Conservation (phyloP, 2,113 vertebrate species). For the Engystomops pustulosus region DNA sequence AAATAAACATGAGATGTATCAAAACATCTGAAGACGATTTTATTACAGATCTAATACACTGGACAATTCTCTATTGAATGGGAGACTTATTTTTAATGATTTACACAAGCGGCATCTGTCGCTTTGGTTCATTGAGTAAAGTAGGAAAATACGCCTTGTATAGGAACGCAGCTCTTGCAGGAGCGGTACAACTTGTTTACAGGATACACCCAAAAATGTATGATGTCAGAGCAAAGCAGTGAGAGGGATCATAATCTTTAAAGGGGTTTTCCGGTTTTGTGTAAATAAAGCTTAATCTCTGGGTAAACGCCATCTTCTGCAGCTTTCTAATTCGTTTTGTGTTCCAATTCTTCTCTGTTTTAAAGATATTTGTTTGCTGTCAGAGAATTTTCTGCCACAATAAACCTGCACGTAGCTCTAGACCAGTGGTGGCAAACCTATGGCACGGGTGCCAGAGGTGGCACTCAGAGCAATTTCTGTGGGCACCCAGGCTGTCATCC, state of each 20-base stretch:
- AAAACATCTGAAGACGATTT: conserved; percentile 31
- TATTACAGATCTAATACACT: conserved; percentile 7
- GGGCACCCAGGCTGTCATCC: no score
- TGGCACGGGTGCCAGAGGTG: no score
- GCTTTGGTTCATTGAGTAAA: conserved; percentile 4
- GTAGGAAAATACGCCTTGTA: conserved; percentile 26
- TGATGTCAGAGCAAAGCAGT: neutral
- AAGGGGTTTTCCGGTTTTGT: neutral
- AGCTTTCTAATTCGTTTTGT: no score
- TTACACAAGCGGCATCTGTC: conserved; percentile 10
- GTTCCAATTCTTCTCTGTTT: no score
- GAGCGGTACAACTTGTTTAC: neutral
- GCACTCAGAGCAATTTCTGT: no score
- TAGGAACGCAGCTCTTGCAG: neutral
- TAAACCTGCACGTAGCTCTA: no score
- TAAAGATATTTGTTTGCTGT: no score
- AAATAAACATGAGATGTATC: conserved; percentile 36
- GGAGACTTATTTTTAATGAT: conserved; percentile 5
- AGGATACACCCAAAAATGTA: neutral
- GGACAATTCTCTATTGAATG: neutral
- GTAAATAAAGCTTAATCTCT: no score
- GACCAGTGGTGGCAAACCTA: no score
- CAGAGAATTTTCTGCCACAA: no score
- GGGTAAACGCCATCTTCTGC: no score
- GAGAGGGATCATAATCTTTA: neutral